A percentile compares a stretch with the other conserved stretches of the same genome.
These are phyloP conservation scores for Chrysocyon brachyurus DNA, from an alignment of 2,797 vertebrate species.

Conservation along the genomic window DNA sequence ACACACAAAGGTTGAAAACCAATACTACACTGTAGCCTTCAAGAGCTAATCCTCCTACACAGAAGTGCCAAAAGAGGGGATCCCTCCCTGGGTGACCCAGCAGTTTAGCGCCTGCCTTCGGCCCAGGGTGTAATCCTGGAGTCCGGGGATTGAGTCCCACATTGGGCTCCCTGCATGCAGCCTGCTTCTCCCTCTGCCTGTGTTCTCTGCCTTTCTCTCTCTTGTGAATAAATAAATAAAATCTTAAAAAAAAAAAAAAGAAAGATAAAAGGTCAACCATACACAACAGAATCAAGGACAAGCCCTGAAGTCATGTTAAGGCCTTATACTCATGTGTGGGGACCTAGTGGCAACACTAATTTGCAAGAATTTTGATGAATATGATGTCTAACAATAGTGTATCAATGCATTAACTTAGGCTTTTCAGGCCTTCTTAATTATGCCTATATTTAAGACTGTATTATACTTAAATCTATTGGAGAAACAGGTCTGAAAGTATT, in stretches of 20 bases:
- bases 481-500: background rate
- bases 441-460: background rate
- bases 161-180: too few relatives aligned
- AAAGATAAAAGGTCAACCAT: background rate
- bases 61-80: background rate
- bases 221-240: too few relatives aligned
- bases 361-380: conserved; percentile 48
- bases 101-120: too few relatives aligned
- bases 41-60: conserved; percentile 23
- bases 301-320: background rate
- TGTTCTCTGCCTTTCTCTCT: too few relatives aligned
- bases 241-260: background rate
- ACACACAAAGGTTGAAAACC: background rate
- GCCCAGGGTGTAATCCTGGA: too few relatives aligned
- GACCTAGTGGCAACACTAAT: background rate
- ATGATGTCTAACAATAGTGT: background rate
- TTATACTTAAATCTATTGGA: background rate
- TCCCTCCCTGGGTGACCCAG: too few relatives aligned
- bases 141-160: too few relatives aligned
- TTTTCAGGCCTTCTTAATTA: background rate
- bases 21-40: background rate
- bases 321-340: background rate
- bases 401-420: background rate
- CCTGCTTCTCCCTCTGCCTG: too few relatives aligned
- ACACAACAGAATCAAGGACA: background rate